Evolutionary conservation across 2,797 vertebrate species (phyloP), one percentile per base, ranked within the genome.

Genomic region (Sebastes miniatus): DNA sequence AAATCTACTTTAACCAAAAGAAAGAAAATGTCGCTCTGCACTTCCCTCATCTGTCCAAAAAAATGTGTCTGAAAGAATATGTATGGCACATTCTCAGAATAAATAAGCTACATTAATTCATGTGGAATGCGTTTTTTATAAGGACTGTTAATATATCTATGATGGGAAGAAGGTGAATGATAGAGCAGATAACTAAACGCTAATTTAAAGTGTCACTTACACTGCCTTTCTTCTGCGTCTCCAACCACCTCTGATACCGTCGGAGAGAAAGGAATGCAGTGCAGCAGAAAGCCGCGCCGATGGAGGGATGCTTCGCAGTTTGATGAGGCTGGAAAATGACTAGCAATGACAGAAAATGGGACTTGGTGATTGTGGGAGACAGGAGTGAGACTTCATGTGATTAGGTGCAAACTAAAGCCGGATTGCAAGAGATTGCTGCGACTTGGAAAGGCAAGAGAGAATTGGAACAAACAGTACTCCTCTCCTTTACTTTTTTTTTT

Each of bases 301-400:
- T 74, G 69, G 77, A 83, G 76, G 69, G 79, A 90, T 69, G 73
- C 83, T 64, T 16, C 39, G 79, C 79, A 68, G 83, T 91, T 83
- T 90, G 89, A 87, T 74, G 87, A 93, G 84, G 83, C 82, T 79
- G 79, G 77, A 87, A 89, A 88, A 92, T 90, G 90, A 92, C 90
- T 83, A 80, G 87, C 87, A 84, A 89, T 90, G 92, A 89, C 91
- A 90, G 83, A 88, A 93, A 93, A 93, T 90, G 87, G 73, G 83
- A 83, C 77, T 79, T 16, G 66, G 87, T 93, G 93, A 94, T 94
- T 94, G 86, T 87, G 71, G 79, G 80, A 82, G 90, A 91, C 89
- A 84, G 86, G 76, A 90, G 90, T 69, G 91, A 91, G 88, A 87
- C 88, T 84, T 87, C 80, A 66, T 77, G 84, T 92, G 93, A 94